Evolutionary conservation across 2,797 vertebrate genomes (phyloP), one percentile per base, ranked within the genome.

Genomic region (Takifugu ocellatus): DNA sequence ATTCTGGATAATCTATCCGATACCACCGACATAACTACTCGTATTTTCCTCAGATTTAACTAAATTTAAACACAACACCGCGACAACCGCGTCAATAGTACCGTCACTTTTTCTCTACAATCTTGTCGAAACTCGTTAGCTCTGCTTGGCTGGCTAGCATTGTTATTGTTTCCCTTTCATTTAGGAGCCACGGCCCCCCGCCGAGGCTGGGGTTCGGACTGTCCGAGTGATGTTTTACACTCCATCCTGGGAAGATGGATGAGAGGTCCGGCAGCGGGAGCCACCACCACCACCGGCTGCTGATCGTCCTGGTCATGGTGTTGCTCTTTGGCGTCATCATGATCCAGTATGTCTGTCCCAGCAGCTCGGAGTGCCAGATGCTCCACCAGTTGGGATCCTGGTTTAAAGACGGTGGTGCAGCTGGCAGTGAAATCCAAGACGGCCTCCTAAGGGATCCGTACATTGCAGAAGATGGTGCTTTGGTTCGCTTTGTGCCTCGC

Each of bases 331-430:
- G 93, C n/a, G 92, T 95, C 72, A 94, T 98, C 44, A 94, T 94
- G 78, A 78, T 97, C 79, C 96, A 99, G 84, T 98, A 98, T 68
- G 92, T 94, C 25, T 98, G 96, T 72, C 95, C 96, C n/a, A 93
- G 95, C 39, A 91, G 91, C 64, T 93, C 93, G 42, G 92, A 94
- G 75, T 97, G 96, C 88, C 94, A 90, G 86, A 80, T 94, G 75
- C 90, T 95, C 11, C 93, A 93, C 86, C 84, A 70, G 24, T 83
- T 94, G 87, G 87, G 89, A 0, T 89, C 88, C 47, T 83, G 87
- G 82, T 83, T 91, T 17, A 77, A 57, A 51, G 56, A 74, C 29
- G 78, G 65, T n/a, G 21, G 68, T 4, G 61, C 68, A 36, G 17
- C 76, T 10, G 71, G 72, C 21, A 51, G 49, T 3, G 74, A 73